Conservation (phyloP, 2,797 vertebrate genomes). For the Oceanodroma leucorhoa region DNA sequence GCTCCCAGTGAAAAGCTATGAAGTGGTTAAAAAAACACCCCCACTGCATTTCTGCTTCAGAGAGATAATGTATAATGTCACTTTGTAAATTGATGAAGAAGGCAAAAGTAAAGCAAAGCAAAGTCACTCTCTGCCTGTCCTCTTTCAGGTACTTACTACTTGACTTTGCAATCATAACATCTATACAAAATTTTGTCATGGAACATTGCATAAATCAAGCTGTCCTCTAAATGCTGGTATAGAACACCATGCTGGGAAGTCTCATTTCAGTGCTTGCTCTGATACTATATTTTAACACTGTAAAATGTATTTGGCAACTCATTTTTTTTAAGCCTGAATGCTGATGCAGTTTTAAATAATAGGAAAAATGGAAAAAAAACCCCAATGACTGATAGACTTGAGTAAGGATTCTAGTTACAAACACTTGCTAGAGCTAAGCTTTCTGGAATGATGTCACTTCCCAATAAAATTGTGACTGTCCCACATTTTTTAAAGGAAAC, state of each 20-base stretch:
- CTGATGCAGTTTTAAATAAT: neutral
- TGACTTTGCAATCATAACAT: neutral
- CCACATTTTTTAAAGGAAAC: neutral
- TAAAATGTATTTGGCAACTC: neutral
- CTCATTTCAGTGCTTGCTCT: neutral
- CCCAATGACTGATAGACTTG: fast-evolving
- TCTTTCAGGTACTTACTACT: neutral
- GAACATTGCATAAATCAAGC: neutral
- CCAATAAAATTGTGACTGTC: neutral
- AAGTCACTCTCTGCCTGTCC: neutral
- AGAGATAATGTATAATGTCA: neutral
- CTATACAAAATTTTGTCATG: neutral
- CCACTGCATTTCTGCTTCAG: neutral
- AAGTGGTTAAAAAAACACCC: neutral
- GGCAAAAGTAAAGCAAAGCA: neutral
- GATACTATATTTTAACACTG: neutral
- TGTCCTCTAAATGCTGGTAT: neutral
- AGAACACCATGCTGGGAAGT: neutral
- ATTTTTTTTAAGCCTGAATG: neutral
- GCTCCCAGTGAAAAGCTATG: neutral
- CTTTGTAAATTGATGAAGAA: neutral
- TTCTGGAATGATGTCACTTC: neutral
- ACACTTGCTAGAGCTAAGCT: neutral
- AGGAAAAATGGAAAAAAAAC: neutral
- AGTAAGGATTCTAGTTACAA: neutral